Percentiles rank a stretch among this genome's conserved stretches.
Conservation (phyloP, 2,888 invertebrate species). For the Xylota sylvarum region DNA sequence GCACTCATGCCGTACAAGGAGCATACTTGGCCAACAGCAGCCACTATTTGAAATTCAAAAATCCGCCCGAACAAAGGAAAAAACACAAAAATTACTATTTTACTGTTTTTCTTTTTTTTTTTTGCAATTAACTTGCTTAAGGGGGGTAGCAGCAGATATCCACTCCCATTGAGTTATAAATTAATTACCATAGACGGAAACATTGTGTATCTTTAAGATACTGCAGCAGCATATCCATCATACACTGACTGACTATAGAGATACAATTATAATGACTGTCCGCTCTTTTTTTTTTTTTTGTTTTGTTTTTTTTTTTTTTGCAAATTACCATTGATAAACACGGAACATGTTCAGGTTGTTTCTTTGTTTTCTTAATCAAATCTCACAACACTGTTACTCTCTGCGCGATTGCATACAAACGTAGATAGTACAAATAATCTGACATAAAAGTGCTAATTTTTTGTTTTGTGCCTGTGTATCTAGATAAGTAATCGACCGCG, state of each 20-base stretch:
- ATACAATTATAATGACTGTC: slow-evolving; percentile 38
- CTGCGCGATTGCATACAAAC: background rate
- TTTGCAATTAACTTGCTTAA: slow-evolving; percentile 30
- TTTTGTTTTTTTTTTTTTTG: background rate
- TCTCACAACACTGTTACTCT: background rate
- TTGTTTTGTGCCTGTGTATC: slow-evolving; percentile 1
- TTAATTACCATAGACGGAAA: slow-evolving; percentile 65
- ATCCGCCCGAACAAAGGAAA: slow-evolving; percentile 37
- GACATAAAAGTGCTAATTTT: slow-evolving; percentile 44
- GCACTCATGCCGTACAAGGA: slow-evolving; percentile 67
- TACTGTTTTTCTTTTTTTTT: slow-evolving; percentile 20
- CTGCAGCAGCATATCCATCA: slow-evolving; percentile 1
- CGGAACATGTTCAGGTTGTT: background rate
- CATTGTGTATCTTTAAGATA: slow-evolving; percentile 52
- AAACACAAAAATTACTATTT: slow-evolving; percentile 11
- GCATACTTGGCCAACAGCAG: slow-evolving; percentile 14
- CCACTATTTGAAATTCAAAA: slow-evolving; percentile 61
- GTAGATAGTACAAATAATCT: background rate
- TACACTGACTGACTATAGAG: slow-evolving; percentile 33
- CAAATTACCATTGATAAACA: slow-evolving; percentile 9
- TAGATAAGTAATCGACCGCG: slow-evolving; percentile 29
- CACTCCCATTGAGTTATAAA: background rate
- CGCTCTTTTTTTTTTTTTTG: background rate
- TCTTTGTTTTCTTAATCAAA: slow-evolving; percentile 17
- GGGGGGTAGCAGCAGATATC: background rate